Evolutionary conservation across 2,888 invertebrate species (phyloP), one percentile per base, ranked within the genome.

Genomic region (Therioaphis trifolii): DNA sequence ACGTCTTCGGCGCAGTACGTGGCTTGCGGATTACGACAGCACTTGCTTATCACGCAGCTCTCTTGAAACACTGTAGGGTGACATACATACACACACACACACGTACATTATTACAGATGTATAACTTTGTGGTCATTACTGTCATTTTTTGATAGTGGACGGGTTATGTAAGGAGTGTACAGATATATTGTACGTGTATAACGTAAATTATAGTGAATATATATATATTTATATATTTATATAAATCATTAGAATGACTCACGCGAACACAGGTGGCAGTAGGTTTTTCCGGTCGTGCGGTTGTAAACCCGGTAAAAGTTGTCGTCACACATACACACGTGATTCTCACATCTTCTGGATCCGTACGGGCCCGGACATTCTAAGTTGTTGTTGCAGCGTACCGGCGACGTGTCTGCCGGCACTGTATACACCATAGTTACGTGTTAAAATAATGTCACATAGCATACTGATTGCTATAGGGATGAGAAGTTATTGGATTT

Each of bases 11-110:
- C 24, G 18, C 80, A 82, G 14, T 15, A 9, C 18, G 58, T 82
- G 4, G 80, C 61, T 7, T 72, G 61, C 3, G 80, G 49, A 29
- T 63, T 82, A 18, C 49, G 63, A 72, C 80, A 82, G 24, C 80
- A 82, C 12, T 82, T 46, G 7, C 61, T 72, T 11, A 35, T 18
- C 5, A 24, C 35, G 27, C 80, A 82, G 7, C 72, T 82, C 18
- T 82, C 72, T 61, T 82, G 80, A 9, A 82, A 71, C 24, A 12
- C 80, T 82, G 24, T n/a, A 66, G 18, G n/a, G n/a, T n/a, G n/a
- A n/a, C n/a, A n/a, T n/a, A n/a, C n/a, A n/a, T n/a, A n/a, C n/a
- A n/a, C n/a, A n/a, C n/a, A n/a, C n/a, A n/a, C n/a, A n/a, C n/a
- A n/a, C n/a, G n/a, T n/a, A n/a, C n/a, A n/a, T n/a, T n/a, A n/a